Evolutionary conservation across 2,797 vertebrate genomes (phyloP).

Genomic region (Danio kyathit): DNA sequence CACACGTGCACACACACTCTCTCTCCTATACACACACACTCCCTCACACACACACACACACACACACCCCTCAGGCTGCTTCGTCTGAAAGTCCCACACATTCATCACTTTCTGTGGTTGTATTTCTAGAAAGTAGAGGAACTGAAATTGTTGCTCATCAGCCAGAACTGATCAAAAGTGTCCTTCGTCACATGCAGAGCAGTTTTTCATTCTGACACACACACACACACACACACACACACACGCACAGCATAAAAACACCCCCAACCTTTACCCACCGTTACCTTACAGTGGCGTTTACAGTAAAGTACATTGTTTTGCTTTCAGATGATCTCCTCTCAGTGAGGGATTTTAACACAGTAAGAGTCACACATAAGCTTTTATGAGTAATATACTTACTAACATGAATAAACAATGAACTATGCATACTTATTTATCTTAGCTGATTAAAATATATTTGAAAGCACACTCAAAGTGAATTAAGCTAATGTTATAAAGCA

Average conservation of each 20-base stretch:
- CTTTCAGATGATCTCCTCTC: background rate
- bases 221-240: no score
- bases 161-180: conserved; percentile 2
- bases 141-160: conserved; percentile 45
- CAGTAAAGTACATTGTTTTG: background rate
- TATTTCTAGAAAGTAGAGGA: conserved; percentile 66
- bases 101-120: background rate
- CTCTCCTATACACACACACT: no score
- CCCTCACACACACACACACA: no score
- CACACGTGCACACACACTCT: no score
- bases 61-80: background rate
- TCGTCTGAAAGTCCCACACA: conserved; percentile 34
- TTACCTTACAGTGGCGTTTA: background rate
- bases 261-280: background rate
- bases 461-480: no score
- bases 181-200: background rate
- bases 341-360: no score
- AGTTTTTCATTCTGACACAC: conserved; percentile 4
- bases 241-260: conserved; percentile 2
- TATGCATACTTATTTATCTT: no score
- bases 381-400: no score
- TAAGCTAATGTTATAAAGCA: no score
- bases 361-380: no score
- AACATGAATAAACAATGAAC: no score
- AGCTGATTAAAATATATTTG: no score